Evolutionary conservation across 2,888 invertebrate species (phyloP).

Genomic region (Eurytoma adleriae): DNA sequence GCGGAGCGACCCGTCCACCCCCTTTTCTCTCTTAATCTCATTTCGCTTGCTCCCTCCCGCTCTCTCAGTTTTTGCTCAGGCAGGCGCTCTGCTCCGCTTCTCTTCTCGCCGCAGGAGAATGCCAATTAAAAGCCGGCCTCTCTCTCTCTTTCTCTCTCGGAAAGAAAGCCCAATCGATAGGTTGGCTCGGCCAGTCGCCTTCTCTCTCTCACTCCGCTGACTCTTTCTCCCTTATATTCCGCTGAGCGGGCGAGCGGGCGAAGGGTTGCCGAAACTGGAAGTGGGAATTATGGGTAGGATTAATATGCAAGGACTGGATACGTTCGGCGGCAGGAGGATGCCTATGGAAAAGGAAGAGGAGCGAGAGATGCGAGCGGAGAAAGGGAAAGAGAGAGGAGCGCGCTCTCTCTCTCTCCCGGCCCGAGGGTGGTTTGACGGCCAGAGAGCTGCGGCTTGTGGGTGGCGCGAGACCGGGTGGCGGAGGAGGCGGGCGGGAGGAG

Average conservation of each 20-base stretch:
- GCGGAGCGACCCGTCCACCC: conserved; percentile 25
- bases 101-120: conserved; percentile 74
- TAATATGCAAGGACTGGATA: conserved; percentile 77
- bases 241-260: conserved; percentile 63
- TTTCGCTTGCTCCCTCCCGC: conserved; percentile 56
- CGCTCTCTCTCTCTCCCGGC: conserved; percentile 33
- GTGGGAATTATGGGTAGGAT: conserved; percentile 77
- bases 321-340: conserved; percentile 71
- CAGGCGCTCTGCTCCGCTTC: conserved; percentile 57
- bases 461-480: conserved; percentile 47
- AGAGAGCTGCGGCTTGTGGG: conserved; percentile 58
- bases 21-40: conserved; percentile 47
- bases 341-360: conserved; percentile 63
- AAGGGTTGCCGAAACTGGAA: conserved; percentile 76
- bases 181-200: conserved; percentile 67
- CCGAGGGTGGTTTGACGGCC: conserved; percentile 62
- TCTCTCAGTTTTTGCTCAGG: conserved; percentile 60
- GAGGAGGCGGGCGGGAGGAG: conserved; percentile 61
- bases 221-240: conserved; percentile 66
- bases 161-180: conserved; percentile 75
- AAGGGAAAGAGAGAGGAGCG: conserved; percentile 46
- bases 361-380: conserved; percentile 56
- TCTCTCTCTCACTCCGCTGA: conserved; percentile 58
- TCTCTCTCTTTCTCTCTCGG: conserved; percentile 58
- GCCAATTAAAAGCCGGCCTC: conserved; percentile 74